Evolutionary conservation across 2,888 invertebrate genomes (phyloP).

Genomic region (Himalopsyche tibetana): DNA sequence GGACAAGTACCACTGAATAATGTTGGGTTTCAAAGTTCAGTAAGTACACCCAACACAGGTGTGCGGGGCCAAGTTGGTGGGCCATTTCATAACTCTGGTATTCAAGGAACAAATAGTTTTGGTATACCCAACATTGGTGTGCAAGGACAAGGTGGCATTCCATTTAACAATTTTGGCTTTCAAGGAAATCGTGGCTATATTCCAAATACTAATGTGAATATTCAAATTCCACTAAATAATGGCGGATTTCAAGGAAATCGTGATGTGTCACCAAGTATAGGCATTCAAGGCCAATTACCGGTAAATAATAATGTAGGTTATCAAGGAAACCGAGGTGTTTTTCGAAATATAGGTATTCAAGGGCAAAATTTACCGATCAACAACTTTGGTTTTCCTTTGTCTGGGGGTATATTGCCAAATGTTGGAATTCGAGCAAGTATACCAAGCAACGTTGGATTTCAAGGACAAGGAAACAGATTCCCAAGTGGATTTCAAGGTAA

Average conservation of each 20-base stretch:
- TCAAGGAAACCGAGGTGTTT: background rate
- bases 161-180: background rate
- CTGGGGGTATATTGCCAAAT: background rate
- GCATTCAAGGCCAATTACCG: background rate
- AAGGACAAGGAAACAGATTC: background rate
- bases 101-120: background rate
- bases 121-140: background rate
- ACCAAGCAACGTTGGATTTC: background rate
- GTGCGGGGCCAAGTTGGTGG: background rate
- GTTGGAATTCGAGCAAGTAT: background rate
- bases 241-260: background rate
- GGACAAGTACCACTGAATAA: background rate
- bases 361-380: background rate
- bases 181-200: background rate
- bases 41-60: background rate
- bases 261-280: background rate
- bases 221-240: background rate
- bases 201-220: background rate
- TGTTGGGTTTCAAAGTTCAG: background rate
- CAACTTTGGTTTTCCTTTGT: background rate
- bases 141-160: background rate
- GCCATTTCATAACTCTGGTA: background rate
- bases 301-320: background rate
- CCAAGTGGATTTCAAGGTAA: background rate
- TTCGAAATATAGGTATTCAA: background rate